Conservation (phyloP, 2,113 vertebrate genomes). For the rabbit (Oryctolagus cuniculus) region mOryCun1.1 NC_091432.1:101770501-101771000, state of each 20-base stretch:
- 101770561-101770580: not conserved
- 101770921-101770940: slow-evolving; percentile 78
- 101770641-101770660: not conserved
- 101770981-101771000: slow-evolving; percentile 16
- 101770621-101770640: not conserved
- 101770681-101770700: not conserved
- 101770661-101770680: not conserved
- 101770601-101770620: not conserved
- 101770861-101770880: slow-evolving; percentile 48
- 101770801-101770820: not conserved
- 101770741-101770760: not conserved
- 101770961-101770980: slow-evolving; percentile 62
- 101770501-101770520: not conserved
- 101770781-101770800: slow-evolving; percentile 26
- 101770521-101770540: not conserved
- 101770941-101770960: slow-evolving; percentile 77
- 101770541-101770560: not conserved
- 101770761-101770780: not conserved
- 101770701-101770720: not conserved
- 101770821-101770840: not conserved
- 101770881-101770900: slow-evolving; percentile 46
- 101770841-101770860: not conserved
- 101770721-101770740: not conserved
- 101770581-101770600: not conserved
- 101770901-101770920: slow-evolving; percentile 66